Evolutionary conservation across 2,888 invertebrate genomes (phyloP), one percentile per base, ranked within the genome.

Genomic region (Chrysopilus asiliformis): DNA sequence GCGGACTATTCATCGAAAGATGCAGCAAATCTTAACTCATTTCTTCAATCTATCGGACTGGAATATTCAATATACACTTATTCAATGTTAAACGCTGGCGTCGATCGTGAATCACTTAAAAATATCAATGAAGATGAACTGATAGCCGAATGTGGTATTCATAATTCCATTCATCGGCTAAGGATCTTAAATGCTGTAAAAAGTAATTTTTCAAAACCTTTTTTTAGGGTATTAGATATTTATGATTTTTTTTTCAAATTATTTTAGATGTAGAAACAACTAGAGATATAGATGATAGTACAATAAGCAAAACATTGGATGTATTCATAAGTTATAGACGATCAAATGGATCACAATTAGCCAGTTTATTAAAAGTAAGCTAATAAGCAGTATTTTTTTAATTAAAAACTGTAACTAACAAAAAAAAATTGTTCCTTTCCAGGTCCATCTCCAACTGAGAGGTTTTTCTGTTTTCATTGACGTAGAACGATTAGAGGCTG

Each of bases 381-480:
- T 33, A 8, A 20, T 13, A n/a, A 32, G n/a, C 22, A 20, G 22
- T 10, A 22, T 22, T 8, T 22, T 10, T 15, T 9, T 9, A 4
- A 4, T 7, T 15, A 17, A n/a, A 14, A 17, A 18, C 9, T 7
- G 7, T 31, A n/a, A 12, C 22, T 25, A 31, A n/a, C 13, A 4
- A 9, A 33, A n/a, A 9, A n/a, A 3, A 22, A 18, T 31, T 15
- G 13, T 18, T 17, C 2, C 16, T 13, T 37, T 38, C 16, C 14
- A 60, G 61, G 97, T 98, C 22, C 95, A 98, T 56, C 72, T 98
- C 33, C 93, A 97, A 62, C 67, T 98, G 42, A 70, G 94, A 52
- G 94, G 94, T 2, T 97, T 93, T 65, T 81, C 89, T 17, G 95
- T 95, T 17, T 98, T 98, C 62, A 93, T 98, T 47, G 98, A 98